Base-by-base conservation (phyloP, 1,140 invertebrate genomes). In the Bombus haemorrhoidalis region DNA sequence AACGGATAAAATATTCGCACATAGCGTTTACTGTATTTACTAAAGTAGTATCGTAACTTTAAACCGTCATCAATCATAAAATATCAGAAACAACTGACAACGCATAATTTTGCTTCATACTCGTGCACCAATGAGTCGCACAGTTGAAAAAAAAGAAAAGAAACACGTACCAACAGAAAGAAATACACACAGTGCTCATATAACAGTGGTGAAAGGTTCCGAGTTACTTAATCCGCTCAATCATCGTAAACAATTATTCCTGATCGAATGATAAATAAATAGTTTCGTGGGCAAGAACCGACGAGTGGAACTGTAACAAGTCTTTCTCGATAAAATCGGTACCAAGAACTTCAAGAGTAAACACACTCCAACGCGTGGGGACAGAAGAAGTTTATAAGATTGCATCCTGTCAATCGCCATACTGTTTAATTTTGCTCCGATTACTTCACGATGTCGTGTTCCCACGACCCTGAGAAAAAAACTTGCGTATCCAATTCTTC, bases 221-320 rank as follows among this genome's bases (percentile, higher is more conserved):
- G 28, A 62, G 53, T 64, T 57, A n/a, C 25, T 37, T 64, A 9
- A 34, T 32, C 28, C 68, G 43, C 3, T 6, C 0, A 15, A n/a
- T 13, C 41, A 41, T 83, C 68, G 39, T 73, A 85, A 77, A 72
- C 34, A 41, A 76, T 66, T 83, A 62, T 41, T n/a, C 32, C 47
- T 28, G 57, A n/a, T 9, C 34, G 10, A 53, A 43, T 28, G 57
- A 37, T 74, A 88, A 86, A 71, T 74, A 78, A 89, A 86, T 81
- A 73, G 3, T 32, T 71, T 71, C 37, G 59, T 10, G n/a, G 66
- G 73, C 32, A 64, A 62, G 75, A 71, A 84, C 39, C 59, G 32
- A 22, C 34, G 25, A 72, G 37, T 39, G 43, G 47, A 43, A 37
- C 25, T 32, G 3, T 37, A 39, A 86, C 22, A 18, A 69, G n/a